Percentiles rank a stretch among this genome's conserved stretches.
Evolutionary conservation across 2,113 vertebrate species (phyloP).

Genomic region (Caloenas nicobarica): DNA sequence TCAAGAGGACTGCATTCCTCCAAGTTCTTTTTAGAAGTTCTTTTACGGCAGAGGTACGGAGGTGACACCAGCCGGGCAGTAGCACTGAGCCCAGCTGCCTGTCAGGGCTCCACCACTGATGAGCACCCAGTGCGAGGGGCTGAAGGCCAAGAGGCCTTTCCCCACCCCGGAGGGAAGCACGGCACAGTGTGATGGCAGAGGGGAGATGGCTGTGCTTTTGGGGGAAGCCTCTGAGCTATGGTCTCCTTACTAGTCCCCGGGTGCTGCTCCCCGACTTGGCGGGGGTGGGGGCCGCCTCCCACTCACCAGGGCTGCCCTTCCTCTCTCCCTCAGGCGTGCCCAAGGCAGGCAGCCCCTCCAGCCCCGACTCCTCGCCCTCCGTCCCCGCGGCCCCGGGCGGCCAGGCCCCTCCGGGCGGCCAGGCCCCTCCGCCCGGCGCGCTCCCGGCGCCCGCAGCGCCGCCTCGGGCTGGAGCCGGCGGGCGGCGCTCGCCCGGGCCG

Average conservation of each 20-base stretch:
- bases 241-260: background rate
- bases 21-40: background rate
- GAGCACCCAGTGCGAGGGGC: fast-evolving
- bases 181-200: fast-evolving
- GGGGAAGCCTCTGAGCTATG: background rate
- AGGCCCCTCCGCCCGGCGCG: background rate
- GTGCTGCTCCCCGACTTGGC: background rate
- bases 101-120: fast-evolving
- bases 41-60: background rate
- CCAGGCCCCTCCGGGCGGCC: background rate
- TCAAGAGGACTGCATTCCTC: background rate
- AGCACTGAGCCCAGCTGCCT: background rate
- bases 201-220: background rate
- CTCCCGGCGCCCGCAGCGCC: background rate
- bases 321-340: background rate
- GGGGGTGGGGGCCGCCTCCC: background rate
- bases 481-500: background rate
- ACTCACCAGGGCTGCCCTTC: background rate
- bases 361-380: background rate
- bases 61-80: background rate
- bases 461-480: background rate
- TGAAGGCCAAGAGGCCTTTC: background rate
- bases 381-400: background rate
- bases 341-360: too few species aligned
- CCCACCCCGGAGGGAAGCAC: fast-evolving